Evolutionary conservation across 2,888 invertebrate genomes (phyloP), one percentile per base, ranked within the genome.

Genomic region (Lysandra bellargus): DNA sequence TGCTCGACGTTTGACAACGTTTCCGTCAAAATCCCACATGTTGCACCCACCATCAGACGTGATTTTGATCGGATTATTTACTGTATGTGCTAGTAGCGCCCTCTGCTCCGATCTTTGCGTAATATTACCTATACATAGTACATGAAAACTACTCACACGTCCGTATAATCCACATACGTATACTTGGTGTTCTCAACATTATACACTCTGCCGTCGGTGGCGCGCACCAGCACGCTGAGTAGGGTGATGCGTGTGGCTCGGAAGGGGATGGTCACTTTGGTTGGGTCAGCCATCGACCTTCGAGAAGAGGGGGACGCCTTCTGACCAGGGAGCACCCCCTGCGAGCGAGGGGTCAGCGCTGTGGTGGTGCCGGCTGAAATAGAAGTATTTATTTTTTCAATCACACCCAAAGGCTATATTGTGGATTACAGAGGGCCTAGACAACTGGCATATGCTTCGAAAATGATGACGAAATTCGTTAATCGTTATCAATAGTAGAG

Each of bases 181-280:
- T 86, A 90, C 74, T 84, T 85, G 0, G 83, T 82, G 0, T 80
- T 76, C 17, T 89, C 89, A 6, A 91, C 60, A 75, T 91, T 91
- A 64, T 85, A 85, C 0, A 89, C 84, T 60, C 83, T 83, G 23
- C 82, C 82, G 57, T 88, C 87, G 0, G 74, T 49, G 0, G 84
- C 81, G 0, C 88, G 82, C 40, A 89, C 84, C 83, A 87, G 85
- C 12, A 88, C 81, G 37, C 85, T 83, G 0, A 80, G 80, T 0
- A 88, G 78, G 0, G 84, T 81, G 23, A 89, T 90, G 0, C 84
- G 82, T 1, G 83, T 83, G 79, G 90, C 90, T 2, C 80, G 85
- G 76, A 87, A 83, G 0, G 85, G 81, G 0, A 90, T 80, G 0
- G 40, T 9, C 0, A 87, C 86, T 0, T 76, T 80, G 80, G 88